Conservation (phyloP, 2,797 vertebrate species). For the Ctenochaetus hawaiiensis region DNA sequence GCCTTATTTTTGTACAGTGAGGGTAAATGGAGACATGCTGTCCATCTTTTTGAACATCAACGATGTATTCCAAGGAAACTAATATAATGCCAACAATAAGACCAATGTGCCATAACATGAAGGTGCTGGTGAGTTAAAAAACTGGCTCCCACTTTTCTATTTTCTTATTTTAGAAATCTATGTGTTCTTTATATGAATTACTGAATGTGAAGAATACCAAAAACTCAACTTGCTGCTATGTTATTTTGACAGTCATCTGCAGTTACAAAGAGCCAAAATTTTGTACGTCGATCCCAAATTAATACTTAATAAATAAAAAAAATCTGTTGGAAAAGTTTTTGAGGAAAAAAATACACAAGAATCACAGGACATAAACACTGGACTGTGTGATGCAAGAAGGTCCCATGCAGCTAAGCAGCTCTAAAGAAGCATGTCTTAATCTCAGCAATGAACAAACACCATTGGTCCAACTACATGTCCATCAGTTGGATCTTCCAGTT, state of each 20-base stretch:
- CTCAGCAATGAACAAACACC: conserved; percentile 32
- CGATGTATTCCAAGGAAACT: neutral
- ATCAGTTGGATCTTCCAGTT: conserved; percentile 59
- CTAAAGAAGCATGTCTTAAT: conserved; percentile 57
- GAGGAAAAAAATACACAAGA: neutral
- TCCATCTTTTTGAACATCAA: no score
- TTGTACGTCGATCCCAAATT: neutral
- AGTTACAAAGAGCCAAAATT: neutral
- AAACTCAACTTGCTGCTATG: neutral
- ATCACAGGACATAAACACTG: neutral
- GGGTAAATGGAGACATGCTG: no score
- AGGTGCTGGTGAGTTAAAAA: neutral
- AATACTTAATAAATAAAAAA: neutral
- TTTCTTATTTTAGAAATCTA: neutral
- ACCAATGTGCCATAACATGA: neutral
- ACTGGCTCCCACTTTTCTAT: neutral
- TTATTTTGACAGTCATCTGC: neutral
- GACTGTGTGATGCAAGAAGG: conserved; percentile 26
- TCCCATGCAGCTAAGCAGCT: conserved; percentile 38
- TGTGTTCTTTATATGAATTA: neutral
- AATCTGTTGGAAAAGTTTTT: neutral
- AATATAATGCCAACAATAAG: neutral
- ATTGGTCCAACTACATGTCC: conserved; percentile 51
- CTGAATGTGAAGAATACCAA: neutral
- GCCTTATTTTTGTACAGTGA: no score